Percentiles rank a stretch among this genome's conserved stretches.
phyloP scores from a whole-genome alignment of 2,888 invertebrate species.

The Syrista parreyssii region DNA sequence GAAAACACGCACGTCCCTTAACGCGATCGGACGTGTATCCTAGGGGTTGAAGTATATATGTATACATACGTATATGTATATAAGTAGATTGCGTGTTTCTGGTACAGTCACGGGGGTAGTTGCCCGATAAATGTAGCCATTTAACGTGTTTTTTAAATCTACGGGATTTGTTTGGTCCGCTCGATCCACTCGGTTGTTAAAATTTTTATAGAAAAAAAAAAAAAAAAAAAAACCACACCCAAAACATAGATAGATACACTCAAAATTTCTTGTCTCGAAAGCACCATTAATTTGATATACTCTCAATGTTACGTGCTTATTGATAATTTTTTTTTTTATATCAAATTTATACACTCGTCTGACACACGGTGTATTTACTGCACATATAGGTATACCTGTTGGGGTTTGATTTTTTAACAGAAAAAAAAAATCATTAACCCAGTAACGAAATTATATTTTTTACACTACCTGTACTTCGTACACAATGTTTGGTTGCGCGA shows the following conservation, averaged over 20 bases:
- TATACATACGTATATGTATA: conserved; percentile 9
- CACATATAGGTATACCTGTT: not conserved
- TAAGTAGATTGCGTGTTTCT: conserved; percentile 16
- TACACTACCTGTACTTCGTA: too few species aligned
- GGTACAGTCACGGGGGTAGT: conserved; percentile 9
- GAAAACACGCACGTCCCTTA: conserved; percentile 39
- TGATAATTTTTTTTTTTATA: not conserved
- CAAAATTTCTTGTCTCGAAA: too few species aligned
- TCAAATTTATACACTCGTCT: too few species aligned
- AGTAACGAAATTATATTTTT: not conserved
- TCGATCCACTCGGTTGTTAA: not conserved
- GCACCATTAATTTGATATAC: too few species aligned
- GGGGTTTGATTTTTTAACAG: not conserved
- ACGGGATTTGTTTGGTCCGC: not conserved
- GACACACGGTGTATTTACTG: too few species aligned
- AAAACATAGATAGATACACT: too few species aligned
- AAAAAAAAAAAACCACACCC: too few species aligned
- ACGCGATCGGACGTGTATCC: not conserved
- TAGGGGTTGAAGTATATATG: not conserved
- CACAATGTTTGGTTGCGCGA: not conserved
- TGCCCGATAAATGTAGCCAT: conserved; percentile 40
- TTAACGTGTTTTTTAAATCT: conserved; percentile 40
- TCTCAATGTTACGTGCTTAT: not conserved
- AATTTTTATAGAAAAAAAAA: too few species aligned
- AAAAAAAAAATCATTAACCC: not conserved